Evolutionary conservation across 1,140 invertebrate species (phyloP).

Genomic region (Pentalonia nigronervosa): DNA sequence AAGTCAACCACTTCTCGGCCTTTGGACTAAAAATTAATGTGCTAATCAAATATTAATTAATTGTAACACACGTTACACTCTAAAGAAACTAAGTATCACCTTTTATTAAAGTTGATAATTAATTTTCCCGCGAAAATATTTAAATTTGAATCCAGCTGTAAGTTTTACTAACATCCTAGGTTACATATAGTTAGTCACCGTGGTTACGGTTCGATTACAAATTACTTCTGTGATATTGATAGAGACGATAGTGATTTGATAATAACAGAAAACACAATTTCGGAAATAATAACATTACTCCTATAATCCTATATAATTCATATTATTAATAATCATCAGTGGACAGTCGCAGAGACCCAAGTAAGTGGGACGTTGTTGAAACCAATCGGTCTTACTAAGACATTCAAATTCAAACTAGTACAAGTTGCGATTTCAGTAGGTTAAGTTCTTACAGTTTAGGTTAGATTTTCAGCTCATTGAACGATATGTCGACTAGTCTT

Average conservation of each 20-base stretch:
- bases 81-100: background rate
- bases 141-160: background rate
- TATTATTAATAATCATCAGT: too few species aligned
- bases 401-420: background rate
- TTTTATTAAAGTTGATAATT: background rate
- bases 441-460: background rate
- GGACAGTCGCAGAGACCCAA: too few species aligned
- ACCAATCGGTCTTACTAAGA: background rate
- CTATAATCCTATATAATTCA: too few species aligned
- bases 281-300: too few species aligned
- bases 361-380: too few species aligned
- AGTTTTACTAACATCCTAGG: background rate
- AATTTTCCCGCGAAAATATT: background rate
- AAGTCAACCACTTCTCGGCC: conserved; percentile 88
- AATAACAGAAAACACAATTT: too few species aligned
- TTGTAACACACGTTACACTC: background rate
- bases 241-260: too few species aligned
- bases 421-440: background rate
- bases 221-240: too few species aligned
- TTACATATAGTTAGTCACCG: background rate
- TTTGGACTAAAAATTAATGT: conserved; percentile 70
- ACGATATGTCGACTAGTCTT: background rate
- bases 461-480: background rate
- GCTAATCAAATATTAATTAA: background rate
- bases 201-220: background rate